These are phyloP conservation scores for Andricus quercusramuli DNA, from an alignment of 2,888 invertebrate species.

Conservation along the genomic window DNA sequence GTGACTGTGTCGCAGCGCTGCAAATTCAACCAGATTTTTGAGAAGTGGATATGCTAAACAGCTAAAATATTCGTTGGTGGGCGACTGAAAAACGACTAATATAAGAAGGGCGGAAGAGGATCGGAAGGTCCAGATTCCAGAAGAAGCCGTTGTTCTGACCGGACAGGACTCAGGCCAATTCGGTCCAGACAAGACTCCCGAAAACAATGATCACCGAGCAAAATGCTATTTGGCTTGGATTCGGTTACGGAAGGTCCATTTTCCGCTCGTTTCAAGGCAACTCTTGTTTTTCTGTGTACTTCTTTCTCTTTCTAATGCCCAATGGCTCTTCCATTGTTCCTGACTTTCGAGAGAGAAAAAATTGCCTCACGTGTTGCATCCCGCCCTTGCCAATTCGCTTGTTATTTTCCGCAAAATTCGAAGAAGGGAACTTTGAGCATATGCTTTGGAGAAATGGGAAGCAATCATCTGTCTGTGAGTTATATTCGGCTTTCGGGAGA, in stretches of 20 bases:
- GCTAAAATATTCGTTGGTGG: slow-evolving; percentile 33
- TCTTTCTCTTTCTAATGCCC: slow-evolving; percentile 12
- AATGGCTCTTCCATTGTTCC: slow-evolving; percentile 20
- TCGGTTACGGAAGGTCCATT: slow-evolving; percentile 34
- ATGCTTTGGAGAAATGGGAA: not conserved
- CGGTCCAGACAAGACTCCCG: not conserved
- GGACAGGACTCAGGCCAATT: not conserved
- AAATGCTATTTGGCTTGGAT: slow-evolving; percentile 36
- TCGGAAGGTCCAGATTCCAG: slow-evolving; percentile 24
- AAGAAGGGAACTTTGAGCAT: not conserved
- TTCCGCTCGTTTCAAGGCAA: slow-evolving; percentile 38
- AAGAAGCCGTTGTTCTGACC: not conserved
- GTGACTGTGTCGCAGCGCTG: no score
- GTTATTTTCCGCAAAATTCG: slow-evolving; percentile 23
- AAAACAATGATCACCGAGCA: slow-evolving; percentile 32
- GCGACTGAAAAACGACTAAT: not conserved
- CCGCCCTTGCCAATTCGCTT: slow-evolving; percentile 16
- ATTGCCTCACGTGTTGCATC: slow-evolving; percentile 19
- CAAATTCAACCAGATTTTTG: not conserved
- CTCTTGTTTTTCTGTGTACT: slow-evolving; percentile 3
- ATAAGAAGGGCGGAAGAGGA: slow-evolving; percentile 36
- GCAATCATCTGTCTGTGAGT: not conserved
- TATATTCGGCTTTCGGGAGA: not conserved
- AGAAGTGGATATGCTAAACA: not conserved
- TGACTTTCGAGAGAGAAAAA: not conserved